Evolutionary conservation across 2,888 invertebrate genomes (phyloP).

Genomic region (Desoria tigrina): DNA sequence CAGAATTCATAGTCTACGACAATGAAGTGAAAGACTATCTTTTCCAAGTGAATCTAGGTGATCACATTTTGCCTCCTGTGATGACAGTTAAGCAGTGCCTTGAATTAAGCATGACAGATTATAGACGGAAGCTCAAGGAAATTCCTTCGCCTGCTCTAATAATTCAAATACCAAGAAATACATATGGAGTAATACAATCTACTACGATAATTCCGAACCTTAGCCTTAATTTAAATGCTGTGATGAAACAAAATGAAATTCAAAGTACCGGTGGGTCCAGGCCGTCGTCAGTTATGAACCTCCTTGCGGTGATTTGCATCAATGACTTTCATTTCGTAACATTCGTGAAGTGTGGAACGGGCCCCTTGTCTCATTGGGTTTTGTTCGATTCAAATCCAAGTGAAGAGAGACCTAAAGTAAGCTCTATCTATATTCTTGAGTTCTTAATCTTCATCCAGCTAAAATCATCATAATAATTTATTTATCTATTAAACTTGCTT

Average conservation of each 20-base stretch:
- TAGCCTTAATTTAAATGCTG: conserved; percentile 25
- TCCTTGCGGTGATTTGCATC: conserved; percentile 44
- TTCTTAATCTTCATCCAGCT: not conserved
- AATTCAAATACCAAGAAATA: conserved; percentile 39
- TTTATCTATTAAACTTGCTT: conserved; percentile 8
- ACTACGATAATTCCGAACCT: conserved; percentile 43
- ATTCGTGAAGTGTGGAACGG: conserved; percentile 89
- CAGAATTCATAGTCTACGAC: conserved; percentile 44
- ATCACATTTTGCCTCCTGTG: conserved; percentile 33
- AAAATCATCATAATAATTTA: conserved; percentile 8
- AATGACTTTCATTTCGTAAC: conserved; percentile 79
- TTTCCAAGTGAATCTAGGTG: conserved; percentile 44
- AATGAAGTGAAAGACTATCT: conserved; percentile 39
- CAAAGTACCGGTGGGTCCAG: not conserved
- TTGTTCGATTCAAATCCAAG: conserved; percentile 84
- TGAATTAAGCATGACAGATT: conserved; percentile 41
- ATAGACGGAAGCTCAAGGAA: conserved; percentile 32
- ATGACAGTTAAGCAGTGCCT: conserved; percentile 39
- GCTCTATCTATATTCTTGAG: conserved; percentile 12
- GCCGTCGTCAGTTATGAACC: conserved; percentile 20
- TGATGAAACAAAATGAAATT: not conserved
- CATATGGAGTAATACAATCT: conserved; percentile 40
- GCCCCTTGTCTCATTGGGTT: conserved; percentile 90
- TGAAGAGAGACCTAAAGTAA: conserved; percentile 43
- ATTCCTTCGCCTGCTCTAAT: conserved; percentile 42